A percentile compares a stretch with the other conserved stretches of the same genome.
Evolutionary conservation across 2,113 vertebrate species (phyloP).

Genomic region (Tonatia bakeri): DNA sequence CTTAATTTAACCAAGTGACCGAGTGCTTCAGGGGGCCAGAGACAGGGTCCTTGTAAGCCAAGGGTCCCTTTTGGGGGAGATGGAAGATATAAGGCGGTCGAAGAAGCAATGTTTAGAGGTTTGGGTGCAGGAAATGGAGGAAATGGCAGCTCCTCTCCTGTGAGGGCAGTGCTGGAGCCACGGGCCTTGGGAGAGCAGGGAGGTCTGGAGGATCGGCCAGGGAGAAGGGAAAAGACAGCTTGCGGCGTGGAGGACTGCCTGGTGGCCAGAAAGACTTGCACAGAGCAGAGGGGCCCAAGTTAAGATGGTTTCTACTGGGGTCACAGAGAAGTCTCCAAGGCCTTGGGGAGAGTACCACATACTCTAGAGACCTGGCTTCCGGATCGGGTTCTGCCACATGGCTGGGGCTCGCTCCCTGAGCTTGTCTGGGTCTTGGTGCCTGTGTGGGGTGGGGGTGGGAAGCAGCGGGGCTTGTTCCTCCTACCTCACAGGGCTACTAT

Average conservation of each 20-base stretch:
- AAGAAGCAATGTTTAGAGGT: background rate
- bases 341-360: fast-evolving
- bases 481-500: background rate
- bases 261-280: background rate
- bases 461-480: too few species aligned
- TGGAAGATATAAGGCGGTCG: background rate
- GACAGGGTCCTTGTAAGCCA: background rate
- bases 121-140: background rate
- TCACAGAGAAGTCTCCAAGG: background rate
- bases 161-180: background rate
- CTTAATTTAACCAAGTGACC: too few species aligned
- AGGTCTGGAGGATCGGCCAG: too few species aligned
- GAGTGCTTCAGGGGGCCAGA: background rate
- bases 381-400: background rate
- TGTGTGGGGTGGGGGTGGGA: too few species aligned
- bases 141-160: too few species aligned
- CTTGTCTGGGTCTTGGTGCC: background rate
- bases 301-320: too few species aligned
- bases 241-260: background rate
- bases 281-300: background rate
- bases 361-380: background rate
- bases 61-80: background rate
- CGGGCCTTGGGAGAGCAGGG: background rate
- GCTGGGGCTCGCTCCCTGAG: background rate
- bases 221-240: background rate